A percentile compares a stretch with the other conserved stretches of the same genome.
Evolutionary conservation across 2,888 invertebrate genomes (phyloP).

Genomic region (Melanostoma mellinum): DNA sequence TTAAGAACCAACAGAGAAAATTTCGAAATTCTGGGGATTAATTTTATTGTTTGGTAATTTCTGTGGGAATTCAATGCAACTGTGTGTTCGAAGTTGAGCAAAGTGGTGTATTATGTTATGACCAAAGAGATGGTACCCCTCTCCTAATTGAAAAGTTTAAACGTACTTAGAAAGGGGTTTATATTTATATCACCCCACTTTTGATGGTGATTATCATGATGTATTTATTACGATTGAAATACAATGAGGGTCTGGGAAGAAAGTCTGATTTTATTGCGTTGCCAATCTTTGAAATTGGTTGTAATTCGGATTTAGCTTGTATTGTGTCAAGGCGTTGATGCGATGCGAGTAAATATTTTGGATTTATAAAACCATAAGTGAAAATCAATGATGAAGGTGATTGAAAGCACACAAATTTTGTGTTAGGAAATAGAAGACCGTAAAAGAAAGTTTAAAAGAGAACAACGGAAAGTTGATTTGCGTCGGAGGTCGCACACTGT

Average conservation of each 20-base stretch:
- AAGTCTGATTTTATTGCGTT: constrained; percentile 43
- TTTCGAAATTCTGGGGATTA: constrained; percentile 60
- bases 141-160: constrained; percentile 19
- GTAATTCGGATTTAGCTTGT: constrained; percentile 45
- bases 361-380: too few relatives aligned
- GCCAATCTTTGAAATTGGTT: constrained; percentile 38
- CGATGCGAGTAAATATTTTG: neutral
- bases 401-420: neutral
- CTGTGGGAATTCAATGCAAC: constrained; percentile 65
- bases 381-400: neutral
- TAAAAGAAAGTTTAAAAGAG: too few relatives aligned
- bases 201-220: constrained; percentile 41
- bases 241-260: constrained; percentile 38
- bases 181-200: constrained; percentile 40
- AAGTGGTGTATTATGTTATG: constrained; percentile 14
- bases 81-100: constrained; percentile 53
- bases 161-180: constrained; percentile 45
- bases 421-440: too few relatives aligned
- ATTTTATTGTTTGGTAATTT: constrained; percentile 60
- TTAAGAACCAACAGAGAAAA: constrained; percentile 46
- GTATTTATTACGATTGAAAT: constrained; percentile 33
- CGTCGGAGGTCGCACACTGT: too few relatives aligned
- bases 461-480: too few relatives aligned
- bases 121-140: constrained; percentile 8
- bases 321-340: constrained; percentile 61